These are phyloP conservation scores for Periphyllus acericola DNA, from an alignment of 2,888 invertebrate genomes.

Conservation along the genomic window DNA sequence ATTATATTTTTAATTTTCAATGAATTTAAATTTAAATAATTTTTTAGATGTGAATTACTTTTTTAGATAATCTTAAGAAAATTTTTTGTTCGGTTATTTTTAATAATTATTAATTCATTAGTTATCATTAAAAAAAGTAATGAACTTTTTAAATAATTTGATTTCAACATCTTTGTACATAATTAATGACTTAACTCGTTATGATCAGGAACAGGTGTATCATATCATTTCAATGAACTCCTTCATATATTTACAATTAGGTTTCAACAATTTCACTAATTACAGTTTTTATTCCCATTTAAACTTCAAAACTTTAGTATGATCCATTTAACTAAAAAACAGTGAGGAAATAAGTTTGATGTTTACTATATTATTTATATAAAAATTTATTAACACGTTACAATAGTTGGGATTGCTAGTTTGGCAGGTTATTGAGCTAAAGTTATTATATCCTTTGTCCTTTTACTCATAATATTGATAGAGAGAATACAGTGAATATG, in stretches of 20 bases:
- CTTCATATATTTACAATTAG: background rate
- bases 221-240: too few species aligned
- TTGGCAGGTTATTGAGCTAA: too few species aligned
- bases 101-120: background rate
- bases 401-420: too few species aligned
- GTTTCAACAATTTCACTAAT: background rate
- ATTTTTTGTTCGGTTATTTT: background rate
- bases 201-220: background rate
- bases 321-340: too few species aligned
- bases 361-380: too few species aligned
- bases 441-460: too few species aligned
- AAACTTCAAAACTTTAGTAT: background rate
- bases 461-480: too few species aligned
- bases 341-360: too few species aligned
- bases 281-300: background rate
- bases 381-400: too few species aligned
- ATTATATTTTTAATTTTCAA: too few species aligned
- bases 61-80: background rate
- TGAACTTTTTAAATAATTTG: background rate
- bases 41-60: background rate
- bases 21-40: too few species aligned
- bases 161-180: background rate
- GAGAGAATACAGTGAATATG: too few species aligned
- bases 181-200: slow-evolving; percentile 20
- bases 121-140: background rate